Evolutionary conservation across 2,888 invertebrate species (phyloP), one percentile per base, ranked within the genome.

Genomic region (Ornithoptera alexandrae): DNA sequence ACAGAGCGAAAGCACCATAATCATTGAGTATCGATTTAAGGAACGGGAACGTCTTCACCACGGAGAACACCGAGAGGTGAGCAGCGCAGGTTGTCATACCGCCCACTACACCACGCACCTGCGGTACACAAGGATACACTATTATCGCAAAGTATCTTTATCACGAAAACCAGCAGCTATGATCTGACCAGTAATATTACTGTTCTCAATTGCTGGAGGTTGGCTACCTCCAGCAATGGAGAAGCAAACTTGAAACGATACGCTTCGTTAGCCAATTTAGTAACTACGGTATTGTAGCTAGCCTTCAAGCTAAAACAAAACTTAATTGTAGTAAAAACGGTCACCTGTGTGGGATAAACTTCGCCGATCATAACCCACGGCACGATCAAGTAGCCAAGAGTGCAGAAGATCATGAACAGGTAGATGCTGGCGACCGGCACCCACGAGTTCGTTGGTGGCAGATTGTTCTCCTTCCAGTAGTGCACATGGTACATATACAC

Each of bases 301-400:
- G 1, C 39, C 7, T 39, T 39, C 39, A 39, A 39, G 10, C 39
- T 39, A 1, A 39, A 10, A 39, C 7, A 39, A 39, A 39, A 7
- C 39, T 10, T 39, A 10, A 1, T 39, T 39, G 39, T 39, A 39
- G 10, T 10, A 24, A n/a, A n/a, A 67, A 42, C 17, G n/a, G 50
- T 36, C 62, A 94, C 94, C 92, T 94, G 94, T n/a, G 93, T 93
- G 0, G 95, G 95, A 83, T 95, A 95, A 39, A 95, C 94, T 82
- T 95, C 95, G n/a, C 95, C 95, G 69, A 95, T 95, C 95, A 95
- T 95, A 15, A 95, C 93, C 95, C 95, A 95, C 0, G 95, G 95
- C 22, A 95, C 94, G 58, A 95, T 95, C 64, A 95, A 84, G 77
- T 94, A 95, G 15, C 95, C 95, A 15, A 95, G 82, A 0, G 95